phyloP scores from a whole-genome alignment of 2,797 vertebrate species.

The Microctenopoma lineatum region DNA sequence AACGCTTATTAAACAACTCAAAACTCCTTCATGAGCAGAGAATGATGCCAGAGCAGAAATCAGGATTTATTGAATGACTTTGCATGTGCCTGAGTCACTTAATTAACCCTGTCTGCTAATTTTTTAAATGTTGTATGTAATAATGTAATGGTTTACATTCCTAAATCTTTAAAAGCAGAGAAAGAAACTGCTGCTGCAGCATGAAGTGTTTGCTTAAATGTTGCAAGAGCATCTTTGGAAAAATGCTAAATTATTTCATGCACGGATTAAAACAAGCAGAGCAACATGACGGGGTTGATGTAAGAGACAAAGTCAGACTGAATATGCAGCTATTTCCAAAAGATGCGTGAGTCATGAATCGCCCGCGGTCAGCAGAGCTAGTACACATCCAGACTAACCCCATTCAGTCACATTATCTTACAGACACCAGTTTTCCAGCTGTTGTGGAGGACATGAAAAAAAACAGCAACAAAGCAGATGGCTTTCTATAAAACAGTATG shows the following conservation, averaged over 20 bases:
- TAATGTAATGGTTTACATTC: neutral
- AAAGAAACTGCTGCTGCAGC: neutral
- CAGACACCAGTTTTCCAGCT: slow-evolving; percentile 48
- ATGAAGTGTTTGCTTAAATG: neutral
- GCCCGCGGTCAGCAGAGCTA: slow-evolving; percentile 66
- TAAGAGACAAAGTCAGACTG: slow-evolving; percentile 58
- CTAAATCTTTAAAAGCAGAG: too few relatives aligned
- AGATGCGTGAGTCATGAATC: slow-evolving; percentile 63
- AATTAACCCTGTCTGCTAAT: neutral
- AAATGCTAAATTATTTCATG: slow-evolving; percentile 33
- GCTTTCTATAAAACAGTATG: neutral
- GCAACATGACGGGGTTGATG: slow-evolving; percentile 33
- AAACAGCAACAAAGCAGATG: slow-evolving; percentile 6
- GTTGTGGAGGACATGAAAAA: slow-evolving; percentile 31
- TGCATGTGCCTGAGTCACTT: neutral
- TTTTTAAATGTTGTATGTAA: neutral
- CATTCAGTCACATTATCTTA: slow-evolving; percentile 82
- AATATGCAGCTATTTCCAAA: slow-evolving; percentile 61
- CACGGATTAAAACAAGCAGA: slow-evolving; percentile 33
- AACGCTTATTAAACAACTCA: slow-evolving; percentile 3
- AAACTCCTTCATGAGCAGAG: neutral
- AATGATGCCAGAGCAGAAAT: neutral
- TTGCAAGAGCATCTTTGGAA: slow-evolving; percentile 39
- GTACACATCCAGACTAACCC: slow-evolving; percentile 71
- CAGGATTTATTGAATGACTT: neutral